Evolutionary conservation across 1,140 invertebrate species (phyloP).

Genomic region (Pseudoatta argentina): DNA sequence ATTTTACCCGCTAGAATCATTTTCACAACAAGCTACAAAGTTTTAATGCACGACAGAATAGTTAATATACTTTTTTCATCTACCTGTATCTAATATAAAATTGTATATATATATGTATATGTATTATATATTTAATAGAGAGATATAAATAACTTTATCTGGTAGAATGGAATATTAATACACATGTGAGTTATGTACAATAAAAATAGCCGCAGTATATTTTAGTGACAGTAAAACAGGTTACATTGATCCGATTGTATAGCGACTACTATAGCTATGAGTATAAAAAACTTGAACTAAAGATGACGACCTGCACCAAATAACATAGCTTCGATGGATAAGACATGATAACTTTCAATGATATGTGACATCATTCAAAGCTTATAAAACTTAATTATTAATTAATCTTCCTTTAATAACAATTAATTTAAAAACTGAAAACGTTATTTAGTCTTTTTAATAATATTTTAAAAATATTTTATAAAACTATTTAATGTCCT

Average conservation of each 20-base stretch:
- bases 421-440: not conserved
- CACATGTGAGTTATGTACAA: not conserved
- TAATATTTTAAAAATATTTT: no score
- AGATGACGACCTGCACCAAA: slow-evolving; percentile 26
- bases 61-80: not conserved
- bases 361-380: not conserved
- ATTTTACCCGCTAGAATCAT: not conserved
- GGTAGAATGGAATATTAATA: slow-evolving; percentile 4
- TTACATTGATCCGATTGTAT: slow-evolving; percentile 46
- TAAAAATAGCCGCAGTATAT: slow-evolving; percentile 20
- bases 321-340: not conserved
- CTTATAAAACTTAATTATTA: not conserved
- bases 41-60: not conserved
- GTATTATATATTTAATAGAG: not conserved
- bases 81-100: not conserved
- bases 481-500: no score
- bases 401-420: not conserved
- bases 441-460: no score
- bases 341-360: not conserved
- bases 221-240: slow-evolving; percentile 31
- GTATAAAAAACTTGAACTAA: slow-evolving; percentile 35
- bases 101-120: not conserved
- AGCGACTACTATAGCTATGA: slow-evolving; percentile 11
- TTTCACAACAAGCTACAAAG: not conserved
- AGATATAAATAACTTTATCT: not conserved